Evolutionary conservation across 2,888 invertebrate genomes (phyloP).

Genomic region (Xylocampa areola): DNA sequence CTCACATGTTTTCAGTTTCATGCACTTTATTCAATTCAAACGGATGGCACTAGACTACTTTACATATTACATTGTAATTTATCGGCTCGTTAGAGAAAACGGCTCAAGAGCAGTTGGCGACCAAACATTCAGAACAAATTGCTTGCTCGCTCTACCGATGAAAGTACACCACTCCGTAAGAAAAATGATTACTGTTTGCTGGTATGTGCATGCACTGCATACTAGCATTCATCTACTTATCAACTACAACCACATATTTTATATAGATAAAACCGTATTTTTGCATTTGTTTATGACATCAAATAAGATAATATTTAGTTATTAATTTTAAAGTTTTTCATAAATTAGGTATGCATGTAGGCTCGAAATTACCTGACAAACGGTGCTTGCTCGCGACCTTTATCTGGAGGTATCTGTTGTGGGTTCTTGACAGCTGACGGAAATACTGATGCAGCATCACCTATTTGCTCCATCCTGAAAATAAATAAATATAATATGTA

Average conservation of each 20-base stretch:
- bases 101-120: conserved; percentile 65
- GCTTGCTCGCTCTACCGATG: conserved; percentile 79
- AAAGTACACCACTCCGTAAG: conserved; percentile 73
- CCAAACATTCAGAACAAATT: conserved; percentile 78
- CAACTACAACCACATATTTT: conserved; percentile 43
- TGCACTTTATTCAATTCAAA: conserved; percentile 41
- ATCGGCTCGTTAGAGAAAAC: conserved; percentile 77
- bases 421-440: conserved; percentile 64
- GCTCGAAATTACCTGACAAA: conserved; percentile 69
- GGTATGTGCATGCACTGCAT: conserved; percentile 62
- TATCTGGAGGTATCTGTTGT: conserved; percentile 62
- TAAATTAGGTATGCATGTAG: conserved; percentile 14
- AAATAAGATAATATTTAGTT: conserved; percentile 11
- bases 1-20: conserved; percentile 37
- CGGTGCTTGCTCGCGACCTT: conserved; percentile 63
- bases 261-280: conserved; percentile 12
- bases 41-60: conserved; percentile 51
- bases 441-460: conserved; percentile 69
- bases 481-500: conserved; percentile 26
- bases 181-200: conserved; percentile 67
- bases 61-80: conserved; percentile 70
- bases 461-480: conserved; percentile 79
- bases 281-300: conserved; percentile 2
- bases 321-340: conserved; percentile 4
- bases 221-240: conserved; percentile 57